Conservation (phyloP, 2,113 vertebrate species). For the Lycocorax pyrrhopterus region DNA sequence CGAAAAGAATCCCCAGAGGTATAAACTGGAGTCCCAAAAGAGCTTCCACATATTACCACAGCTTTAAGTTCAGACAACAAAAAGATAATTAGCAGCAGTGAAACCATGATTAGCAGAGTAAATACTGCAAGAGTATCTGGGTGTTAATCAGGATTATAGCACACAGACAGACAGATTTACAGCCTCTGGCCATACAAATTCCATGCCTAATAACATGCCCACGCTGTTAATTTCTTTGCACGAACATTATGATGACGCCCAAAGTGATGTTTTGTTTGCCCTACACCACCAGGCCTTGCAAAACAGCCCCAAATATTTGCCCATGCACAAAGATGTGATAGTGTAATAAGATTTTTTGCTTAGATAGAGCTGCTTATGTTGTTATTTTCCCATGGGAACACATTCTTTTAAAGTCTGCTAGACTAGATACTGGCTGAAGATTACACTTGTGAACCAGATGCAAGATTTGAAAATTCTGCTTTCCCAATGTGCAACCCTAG, state of each 20-base stretch:
- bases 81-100: background rate
- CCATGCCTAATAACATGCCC: background rate
- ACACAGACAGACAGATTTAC: background rate
- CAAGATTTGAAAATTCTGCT: background rate
- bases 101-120: background rate
- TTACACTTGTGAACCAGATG: background rate
- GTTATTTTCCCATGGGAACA: background rate
- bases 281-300: background rate
- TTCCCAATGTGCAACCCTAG: background rate
- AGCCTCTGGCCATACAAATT: background rate
- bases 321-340: background rate
- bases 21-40: background rate
- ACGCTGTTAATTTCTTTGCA: background rate
- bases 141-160: background rate
- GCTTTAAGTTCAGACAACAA: background rate
- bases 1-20: background rate
- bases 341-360: background rate
- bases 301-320: background rate
- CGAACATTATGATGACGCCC: rapidly evolving
- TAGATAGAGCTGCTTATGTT: background rate
- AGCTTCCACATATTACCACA: background rate
- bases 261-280: background rate
- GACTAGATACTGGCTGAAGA: background rate
- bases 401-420: background rate
- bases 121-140: background rate